Conservation (phyloP, 2,797 vertebrate species). For the Allobates femoralis region DNA sequence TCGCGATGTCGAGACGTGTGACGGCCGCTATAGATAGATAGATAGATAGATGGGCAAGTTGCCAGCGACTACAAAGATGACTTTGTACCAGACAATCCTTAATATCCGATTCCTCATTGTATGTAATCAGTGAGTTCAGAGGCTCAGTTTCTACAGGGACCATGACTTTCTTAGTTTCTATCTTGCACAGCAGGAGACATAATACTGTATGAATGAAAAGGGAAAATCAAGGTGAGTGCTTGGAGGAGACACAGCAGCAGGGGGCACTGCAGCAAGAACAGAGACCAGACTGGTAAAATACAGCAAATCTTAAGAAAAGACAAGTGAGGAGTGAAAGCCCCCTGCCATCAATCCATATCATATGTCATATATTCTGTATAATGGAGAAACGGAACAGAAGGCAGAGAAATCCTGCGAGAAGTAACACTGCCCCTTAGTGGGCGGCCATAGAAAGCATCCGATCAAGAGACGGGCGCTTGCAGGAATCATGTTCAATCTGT, state of each 20-base stretch:
- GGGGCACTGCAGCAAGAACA: conserved; percentile 1
- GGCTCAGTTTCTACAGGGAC: conserved; percentile 48
- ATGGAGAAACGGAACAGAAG: not conserved
- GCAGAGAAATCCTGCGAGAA: not conserved
- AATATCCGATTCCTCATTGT: conserved; percentile 53
- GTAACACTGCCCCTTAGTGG: not conserved
- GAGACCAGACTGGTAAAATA: conserved; percentile 1
- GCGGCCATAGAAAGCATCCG: not conserved
- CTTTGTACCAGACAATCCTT: conserved; percentile 39
- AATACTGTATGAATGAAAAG: conserved; percentile 23
- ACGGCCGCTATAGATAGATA: not conserved
- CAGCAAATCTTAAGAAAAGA: not conserved
- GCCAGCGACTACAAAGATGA: not conserved
- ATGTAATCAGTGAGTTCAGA: conserved; percentile 44
- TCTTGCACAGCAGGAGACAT: conserved; percentile 50
- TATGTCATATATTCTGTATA: not conserved
- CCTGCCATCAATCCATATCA: too few relatives aligned
- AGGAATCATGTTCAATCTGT: not conserved
- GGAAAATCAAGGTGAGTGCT: not conserved
- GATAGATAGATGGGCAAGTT: not conserved
- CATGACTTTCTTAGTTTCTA: conserved; percentile 44
- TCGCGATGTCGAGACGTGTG: too few relatives aligned
- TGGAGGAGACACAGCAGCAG: not conserved
- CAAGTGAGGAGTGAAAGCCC: too few relatives aligned
- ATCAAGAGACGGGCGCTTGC: not conserved